These are phyloP conservation scores for Physeter macrocephalus DNA, from an alignment of 2,113 vertebrate genomes.

Conservation along the genomic window DNA sequence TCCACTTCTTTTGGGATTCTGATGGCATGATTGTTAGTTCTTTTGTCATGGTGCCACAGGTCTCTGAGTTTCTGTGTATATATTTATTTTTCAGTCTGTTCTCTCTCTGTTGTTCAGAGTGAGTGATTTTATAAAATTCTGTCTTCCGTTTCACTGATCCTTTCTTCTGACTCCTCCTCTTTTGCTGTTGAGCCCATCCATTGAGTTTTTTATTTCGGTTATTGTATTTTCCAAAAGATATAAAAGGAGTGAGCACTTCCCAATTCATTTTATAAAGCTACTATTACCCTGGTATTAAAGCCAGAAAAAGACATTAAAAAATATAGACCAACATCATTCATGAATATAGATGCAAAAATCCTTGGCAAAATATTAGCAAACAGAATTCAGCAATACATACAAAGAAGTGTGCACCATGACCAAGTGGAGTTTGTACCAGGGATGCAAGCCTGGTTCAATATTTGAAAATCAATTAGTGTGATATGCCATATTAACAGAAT, in stretches of 20 bases:
- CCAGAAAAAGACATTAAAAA: not conserved
- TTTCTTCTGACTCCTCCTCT: not conserved
- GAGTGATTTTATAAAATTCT: not conserved
- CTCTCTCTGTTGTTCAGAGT: not conserved
- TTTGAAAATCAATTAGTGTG: not conserved
- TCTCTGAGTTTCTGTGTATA: not conserved
- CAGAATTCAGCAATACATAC: not conserved
- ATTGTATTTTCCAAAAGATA: not conserved
- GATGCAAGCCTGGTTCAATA: not conserved
- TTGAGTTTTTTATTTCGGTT: not conserved
- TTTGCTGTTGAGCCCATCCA: not conserved
- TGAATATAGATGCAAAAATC: not conserved
- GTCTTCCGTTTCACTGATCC: not conserved
- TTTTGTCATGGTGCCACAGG: not conserved
- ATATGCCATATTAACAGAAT: not conserved
- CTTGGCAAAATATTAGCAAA: not conserved
- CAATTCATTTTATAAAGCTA: not conserved
- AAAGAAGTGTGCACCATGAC: not conserved
- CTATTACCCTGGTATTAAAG: not conserved
- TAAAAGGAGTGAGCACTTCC: not conserved
- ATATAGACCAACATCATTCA: not conserved
- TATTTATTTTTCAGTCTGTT: not conserved
- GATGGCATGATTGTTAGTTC: not conserved
- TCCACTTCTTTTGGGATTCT: not conserved
- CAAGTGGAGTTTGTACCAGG: not conserved